Conservation (phyloP, 2,888 invertebrate species). For the Sipunculus nudus region DNA sequence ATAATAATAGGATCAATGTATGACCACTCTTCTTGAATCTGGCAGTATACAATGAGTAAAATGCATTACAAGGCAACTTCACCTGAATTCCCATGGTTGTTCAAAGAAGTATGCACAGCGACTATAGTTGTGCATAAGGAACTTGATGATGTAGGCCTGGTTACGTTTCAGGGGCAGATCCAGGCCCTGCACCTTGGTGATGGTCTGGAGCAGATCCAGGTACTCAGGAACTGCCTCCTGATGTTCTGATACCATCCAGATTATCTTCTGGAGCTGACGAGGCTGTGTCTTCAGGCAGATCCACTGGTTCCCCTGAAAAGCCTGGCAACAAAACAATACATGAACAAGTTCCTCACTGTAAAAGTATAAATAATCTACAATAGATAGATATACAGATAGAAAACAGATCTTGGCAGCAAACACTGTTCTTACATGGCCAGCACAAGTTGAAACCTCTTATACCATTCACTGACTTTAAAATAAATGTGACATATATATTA, state of each 20-base stretch:
- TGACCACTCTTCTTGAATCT: no score
- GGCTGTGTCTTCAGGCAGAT: conserved; percentile 63
- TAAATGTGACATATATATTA: no score
- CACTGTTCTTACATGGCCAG: no score
- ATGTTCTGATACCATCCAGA: conserved; percentile 57
- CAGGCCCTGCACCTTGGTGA: conserved; percentile 60
- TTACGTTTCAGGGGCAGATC: conserved; percentile 64
- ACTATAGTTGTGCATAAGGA: conserved; percentile 65
- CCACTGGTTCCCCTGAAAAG: conserved; percentile 62
- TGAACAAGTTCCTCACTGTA: no score
- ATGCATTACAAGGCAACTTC: no score
- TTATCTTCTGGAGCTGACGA: conserved; percentile 62
- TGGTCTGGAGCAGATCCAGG: conserved; percentile 59
- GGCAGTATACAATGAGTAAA: no score
- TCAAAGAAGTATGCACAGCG: conserved; percentile 61
- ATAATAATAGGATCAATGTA: no score
- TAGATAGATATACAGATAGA: no score
- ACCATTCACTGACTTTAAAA: no score
- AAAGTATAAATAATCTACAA: no score
- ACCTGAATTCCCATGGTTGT: conserved; percentile 56
- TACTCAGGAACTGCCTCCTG: conserved; percentile 62
- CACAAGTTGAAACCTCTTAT: no score
- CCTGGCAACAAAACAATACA: conserved; percentile 49
- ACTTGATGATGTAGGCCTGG: conserved; percentile 66
- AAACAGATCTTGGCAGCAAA: no score